Evolutionary conservation across 2,888 invertebrate genomes (phyloP).

Genomic region (Lycophotia porphyrea): DNA sequence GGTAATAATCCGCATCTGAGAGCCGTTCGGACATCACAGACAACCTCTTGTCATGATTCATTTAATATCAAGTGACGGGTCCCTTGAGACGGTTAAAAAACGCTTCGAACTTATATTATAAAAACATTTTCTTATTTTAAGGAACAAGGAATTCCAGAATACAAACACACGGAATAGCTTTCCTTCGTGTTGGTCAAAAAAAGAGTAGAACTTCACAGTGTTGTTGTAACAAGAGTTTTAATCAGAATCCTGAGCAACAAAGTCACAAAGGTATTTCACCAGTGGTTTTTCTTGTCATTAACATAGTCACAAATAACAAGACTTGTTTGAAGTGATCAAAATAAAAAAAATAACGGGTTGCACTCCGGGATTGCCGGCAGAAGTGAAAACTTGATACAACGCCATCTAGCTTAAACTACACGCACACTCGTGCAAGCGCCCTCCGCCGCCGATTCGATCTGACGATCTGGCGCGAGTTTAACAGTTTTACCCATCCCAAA

Average conservation of each 20-base stretch:
- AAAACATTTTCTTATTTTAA: not conserved
- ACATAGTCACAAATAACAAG: not conserved
- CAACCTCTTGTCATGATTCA: constrained; percentile 16
- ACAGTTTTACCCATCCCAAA: too few relatives aligned
- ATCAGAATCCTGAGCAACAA: constrained; percentile 24
- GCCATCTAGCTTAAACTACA: too few relatives aligned
- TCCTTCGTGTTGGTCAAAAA: constrained; percentile 2
- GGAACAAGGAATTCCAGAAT: too few relatives aligned
- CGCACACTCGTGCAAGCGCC: too few relatives aligned
- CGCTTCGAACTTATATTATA: not conserved
- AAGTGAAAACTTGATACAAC: too few relatives aligned
- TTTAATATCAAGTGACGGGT: constrained; percentile 3
- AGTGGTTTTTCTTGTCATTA: not conserved
- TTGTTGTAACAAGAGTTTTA: constrained; percentile 21
- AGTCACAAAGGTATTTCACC: not conserved
- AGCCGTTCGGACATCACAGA: constrained; percentile 3
- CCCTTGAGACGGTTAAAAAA: constrained; percentile 3
- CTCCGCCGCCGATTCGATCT: too few relatives aligned
- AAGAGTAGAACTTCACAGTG: not conserved
- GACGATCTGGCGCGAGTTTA: too few relatives aligned
- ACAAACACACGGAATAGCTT: not conserved
- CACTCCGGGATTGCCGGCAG: too few relatives aligned
- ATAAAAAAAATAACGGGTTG: too few relatives aligned
- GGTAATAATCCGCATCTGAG: not conserved
- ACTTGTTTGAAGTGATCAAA: too few relatives aligned